phyloP scores from a whole-genome alignment of 2,888 invertebrate genomes.

The Orthosia incerta region DNA sequence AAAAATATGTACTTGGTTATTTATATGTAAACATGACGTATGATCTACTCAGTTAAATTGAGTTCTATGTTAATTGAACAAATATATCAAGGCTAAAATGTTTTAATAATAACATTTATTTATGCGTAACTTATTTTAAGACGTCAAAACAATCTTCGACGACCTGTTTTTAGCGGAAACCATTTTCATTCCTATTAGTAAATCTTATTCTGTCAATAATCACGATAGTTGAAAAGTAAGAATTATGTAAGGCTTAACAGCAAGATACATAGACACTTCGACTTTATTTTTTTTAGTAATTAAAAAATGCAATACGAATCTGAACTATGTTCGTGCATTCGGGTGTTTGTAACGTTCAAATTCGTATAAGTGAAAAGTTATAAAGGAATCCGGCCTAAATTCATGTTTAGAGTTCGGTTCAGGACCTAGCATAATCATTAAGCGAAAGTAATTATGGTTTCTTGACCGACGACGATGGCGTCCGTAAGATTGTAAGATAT shows the following conservation, averaged over 20 bases:
- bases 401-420: not conserved
- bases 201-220: not conserved
- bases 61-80: slow-evolving; percentile 13
- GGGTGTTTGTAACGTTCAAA: no score
- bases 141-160: not conserved
- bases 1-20: not conserved
- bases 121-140: not conserved
- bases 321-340: no score
- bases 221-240: not conserved
- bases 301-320: no score
- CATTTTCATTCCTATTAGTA: not conserved
- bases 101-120: not conserved
- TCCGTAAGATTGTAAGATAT: no score
- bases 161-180: not conserved
- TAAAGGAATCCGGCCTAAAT: no score
- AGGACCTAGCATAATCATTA: no score
- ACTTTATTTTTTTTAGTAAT: no score
- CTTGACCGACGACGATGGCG: not conserved
- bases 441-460: not conserved
- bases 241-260: not conserved
- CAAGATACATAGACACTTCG: no score
- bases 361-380: no score
- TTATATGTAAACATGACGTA: not conserved
- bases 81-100: slow-evolving; percentile 6
- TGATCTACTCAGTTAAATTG: not conserved